Evolutionary conservation across 2,113 vertebrate genomes (phyloP).

Genomic region (Macheiramphus alcinus): DNA sequence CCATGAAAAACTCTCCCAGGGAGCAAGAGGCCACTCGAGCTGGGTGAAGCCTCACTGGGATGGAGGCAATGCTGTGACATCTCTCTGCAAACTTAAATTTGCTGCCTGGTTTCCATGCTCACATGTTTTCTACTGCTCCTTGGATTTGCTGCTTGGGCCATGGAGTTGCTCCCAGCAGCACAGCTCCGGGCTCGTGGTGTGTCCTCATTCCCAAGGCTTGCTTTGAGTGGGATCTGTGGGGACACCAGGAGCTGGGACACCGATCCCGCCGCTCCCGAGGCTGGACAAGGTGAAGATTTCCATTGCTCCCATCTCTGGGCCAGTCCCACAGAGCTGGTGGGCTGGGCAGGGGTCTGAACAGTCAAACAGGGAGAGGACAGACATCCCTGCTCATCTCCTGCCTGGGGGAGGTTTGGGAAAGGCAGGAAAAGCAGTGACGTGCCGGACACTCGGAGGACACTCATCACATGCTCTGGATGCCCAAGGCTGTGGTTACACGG

Average conservation of each 20-base stretch:
- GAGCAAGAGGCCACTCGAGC: not conserved
- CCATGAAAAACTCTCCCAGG: not conserved
- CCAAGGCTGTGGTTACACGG: not conserved
- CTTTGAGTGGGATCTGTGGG: not conserved
- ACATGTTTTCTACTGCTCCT: accelerated
- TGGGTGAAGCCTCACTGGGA: not conserved
- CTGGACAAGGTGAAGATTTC: not conserved
- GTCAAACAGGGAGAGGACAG: not conserved
- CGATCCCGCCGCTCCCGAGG: accelerated
- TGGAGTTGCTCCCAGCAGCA: not conserved
- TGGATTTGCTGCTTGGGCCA: not conserved
- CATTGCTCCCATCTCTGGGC: not conserved
- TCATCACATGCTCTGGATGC: not conserved
- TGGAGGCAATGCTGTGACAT: not conserved
- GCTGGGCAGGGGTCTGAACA: not conserved
- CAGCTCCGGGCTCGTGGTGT: not conserved
- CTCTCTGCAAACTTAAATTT: not conserved
- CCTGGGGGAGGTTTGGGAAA: not conserved
- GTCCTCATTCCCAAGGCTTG: not conserved
- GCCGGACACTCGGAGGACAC: accelerated
- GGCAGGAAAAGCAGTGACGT: not conserved
- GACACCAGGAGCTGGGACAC: not conserved
- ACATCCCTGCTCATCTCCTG: not conserved
- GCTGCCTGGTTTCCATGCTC: not conserved
- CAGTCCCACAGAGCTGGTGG: not conserved